Evolutionary conservation across 1,140 invertebrate genomes (phyloP).

Genomic region (Diprion similis): DNA sequence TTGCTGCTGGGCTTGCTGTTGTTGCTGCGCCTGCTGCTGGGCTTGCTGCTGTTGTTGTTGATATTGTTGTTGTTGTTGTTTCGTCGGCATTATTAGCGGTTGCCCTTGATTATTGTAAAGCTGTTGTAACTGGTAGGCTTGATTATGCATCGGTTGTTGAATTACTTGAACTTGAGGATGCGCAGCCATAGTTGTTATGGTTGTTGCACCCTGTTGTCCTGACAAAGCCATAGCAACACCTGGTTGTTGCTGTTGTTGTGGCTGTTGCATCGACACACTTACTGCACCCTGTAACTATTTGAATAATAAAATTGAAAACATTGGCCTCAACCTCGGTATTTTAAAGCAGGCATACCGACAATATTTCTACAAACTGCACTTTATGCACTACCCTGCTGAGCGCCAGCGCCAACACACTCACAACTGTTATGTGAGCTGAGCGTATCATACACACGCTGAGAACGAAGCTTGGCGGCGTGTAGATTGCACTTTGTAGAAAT

Average conservation of each 20-base stretch:
- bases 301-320: background rate
- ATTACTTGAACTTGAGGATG: slow-evolving; percentile 68
- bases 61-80: slow-evolving; percentile 46
- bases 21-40: slow-evolving; percentile 31
- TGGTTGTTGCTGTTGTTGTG: slow-evolving; percentile 63
- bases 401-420: no score
- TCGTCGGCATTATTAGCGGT: slow-evolving; percentile 72
- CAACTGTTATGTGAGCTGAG: no score
- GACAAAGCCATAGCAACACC: background rate
- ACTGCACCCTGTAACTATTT: background rate
- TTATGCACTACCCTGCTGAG: slow-evolving; percentile 28
- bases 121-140: slow-evolving; percentile 71
- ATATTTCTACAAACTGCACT: slow-evolving; percentile 21
- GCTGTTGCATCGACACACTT: slow-evolving; percentile 40
- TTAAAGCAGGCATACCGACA: background rate
- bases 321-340: background rate
- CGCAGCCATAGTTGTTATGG: background rate
- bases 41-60: slow-evolving; percentile 30
- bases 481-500: no score
- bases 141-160: slow-evolving; percentile 75
- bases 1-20: slow-evolving; percentile 44
- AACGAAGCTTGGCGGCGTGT: no score
- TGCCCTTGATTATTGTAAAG: slow-evolving; percentile 73
- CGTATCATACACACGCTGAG: no score
- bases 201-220: background rate